Evolutionary conservation across 2,113 vertebrate genomes (phyloP).

Genomic region (Nycticryphes semicollaris): DNA sequence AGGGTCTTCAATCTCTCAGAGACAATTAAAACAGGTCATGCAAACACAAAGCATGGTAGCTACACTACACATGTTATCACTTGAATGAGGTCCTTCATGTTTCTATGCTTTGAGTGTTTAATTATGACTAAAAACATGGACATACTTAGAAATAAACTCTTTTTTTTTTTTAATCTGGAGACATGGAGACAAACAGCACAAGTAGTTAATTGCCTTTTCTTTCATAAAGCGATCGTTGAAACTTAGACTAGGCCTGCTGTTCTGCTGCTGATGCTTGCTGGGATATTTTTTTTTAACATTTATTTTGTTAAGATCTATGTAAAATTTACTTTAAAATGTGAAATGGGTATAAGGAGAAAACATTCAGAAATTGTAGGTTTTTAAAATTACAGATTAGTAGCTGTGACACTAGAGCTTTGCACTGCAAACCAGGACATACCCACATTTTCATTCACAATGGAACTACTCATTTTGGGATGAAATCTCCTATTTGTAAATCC

Average conservation of each 20-base stretch:
- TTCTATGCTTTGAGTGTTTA: background rate
- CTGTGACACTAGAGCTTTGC: background rate
- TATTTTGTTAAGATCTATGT: background rate
- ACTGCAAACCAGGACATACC: background rate
- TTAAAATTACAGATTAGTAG: background rate
- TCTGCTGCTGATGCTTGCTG: background rate
- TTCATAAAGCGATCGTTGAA: background rate
- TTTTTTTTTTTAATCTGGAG: background rate
- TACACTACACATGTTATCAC: rapidly evolving
- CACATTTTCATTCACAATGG: background rate
- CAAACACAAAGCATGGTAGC: rapidly evolving
- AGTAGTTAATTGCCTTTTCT: background rate
- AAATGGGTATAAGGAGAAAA: background rate
- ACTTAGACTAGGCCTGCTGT: background rate
- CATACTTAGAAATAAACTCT: background rate
- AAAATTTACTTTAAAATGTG: background rate
- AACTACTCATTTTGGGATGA: background rate
- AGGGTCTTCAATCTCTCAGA: background rate
- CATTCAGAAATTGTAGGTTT: background rate
- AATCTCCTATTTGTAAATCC: background rate
- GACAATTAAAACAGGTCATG: background rate
- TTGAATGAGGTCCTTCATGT: background rate
- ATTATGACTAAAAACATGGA: background rate
- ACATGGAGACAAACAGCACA: background rate
- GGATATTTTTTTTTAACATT: background rate